These are phyloP conservation scores for Branchellion lobata DNA, from an alignment of 2,888 invertebrate species.

Conservation along the genomic window DNA sequence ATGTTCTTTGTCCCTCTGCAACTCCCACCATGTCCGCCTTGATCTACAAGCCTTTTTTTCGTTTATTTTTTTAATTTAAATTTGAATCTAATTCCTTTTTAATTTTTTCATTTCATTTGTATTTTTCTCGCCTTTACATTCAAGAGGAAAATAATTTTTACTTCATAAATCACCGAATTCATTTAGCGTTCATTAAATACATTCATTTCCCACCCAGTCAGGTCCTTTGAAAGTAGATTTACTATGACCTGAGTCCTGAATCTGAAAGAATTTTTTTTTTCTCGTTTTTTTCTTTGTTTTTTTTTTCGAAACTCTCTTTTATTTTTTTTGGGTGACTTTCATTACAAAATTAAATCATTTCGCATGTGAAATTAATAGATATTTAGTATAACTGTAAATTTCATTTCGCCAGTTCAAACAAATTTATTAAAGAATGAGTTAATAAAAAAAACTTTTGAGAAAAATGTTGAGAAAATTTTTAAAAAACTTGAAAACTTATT, in stretches of 20 bases:
- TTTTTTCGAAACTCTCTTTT: too few relatives aligned
- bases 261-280: neutral
- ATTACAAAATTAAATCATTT: too few relatives aligned
- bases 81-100: neutral
- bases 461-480: too few relatives aligned
- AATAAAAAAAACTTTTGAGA: too few relatives aligned
- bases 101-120: neutral
- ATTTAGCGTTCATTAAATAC: conserved; percentile 13
- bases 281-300: neutral
- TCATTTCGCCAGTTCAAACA: too few relatives aligned
- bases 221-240: conserved; percentile 19
- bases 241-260: neutral
- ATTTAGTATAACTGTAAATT: too few relatives aligned
- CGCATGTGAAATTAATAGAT: too few relatives aligned
- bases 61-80: neutral
- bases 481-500: too few relatives aligned
- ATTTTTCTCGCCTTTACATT: neutral
- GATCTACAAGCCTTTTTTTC: neutral
- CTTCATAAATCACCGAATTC: conserved; percentile 1
- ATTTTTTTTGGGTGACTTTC: too few relatives aligned
- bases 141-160: neutral
- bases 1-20: conserved; percentile 8
- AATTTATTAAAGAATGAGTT: too few relatives aligned
- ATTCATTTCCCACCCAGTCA: conserved; percentile 18
- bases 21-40: neutral